phyloP scores from a whole-genome alignment of 2,797 vertebrate genomes.

The Eulemur albifrons region DNA sequence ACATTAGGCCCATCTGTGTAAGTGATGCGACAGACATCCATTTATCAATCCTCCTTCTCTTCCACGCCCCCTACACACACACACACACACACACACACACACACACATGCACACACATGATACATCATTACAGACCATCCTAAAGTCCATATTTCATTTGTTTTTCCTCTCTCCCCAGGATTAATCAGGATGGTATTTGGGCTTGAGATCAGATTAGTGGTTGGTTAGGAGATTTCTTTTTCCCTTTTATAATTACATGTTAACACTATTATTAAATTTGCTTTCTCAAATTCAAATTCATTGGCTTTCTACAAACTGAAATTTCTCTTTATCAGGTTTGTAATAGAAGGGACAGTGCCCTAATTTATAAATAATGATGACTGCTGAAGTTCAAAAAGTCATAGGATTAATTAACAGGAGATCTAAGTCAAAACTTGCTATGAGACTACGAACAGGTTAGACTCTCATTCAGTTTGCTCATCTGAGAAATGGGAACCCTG shows the following conservation, averaged over 20 bases:
- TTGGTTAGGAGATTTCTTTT: background rate
- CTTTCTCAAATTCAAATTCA: background rate
- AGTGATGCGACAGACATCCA: background rate
- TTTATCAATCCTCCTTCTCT: background rate
- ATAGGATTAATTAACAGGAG: background rate
- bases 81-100: background rate
- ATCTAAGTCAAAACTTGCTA: background rate
- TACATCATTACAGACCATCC: background rate
- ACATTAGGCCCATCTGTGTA: background rate
- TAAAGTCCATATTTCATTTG: background rate
- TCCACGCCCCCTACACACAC: too few species aligned
- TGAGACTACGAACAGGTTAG: background rate
- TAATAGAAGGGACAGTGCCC: background rate
- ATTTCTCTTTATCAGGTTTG: background rate
- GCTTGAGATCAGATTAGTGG: background rate
- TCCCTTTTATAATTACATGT: background rate
- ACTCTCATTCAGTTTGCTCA: background rate
- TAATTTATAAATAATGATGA: background rate
- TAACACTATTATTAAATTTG: background rate
- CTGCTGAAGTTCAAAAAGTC: background rate
- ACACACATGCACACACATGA: background rate
- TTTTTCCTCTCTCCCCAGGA: background rate
- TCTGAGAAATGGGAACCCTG: background rate
- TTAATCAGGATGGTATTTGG: background rate
- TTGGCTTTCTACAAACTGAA: background rate